Conservation (phyloP, 2,888 invertebrate species). For the Sesia apiformis region DNA sequence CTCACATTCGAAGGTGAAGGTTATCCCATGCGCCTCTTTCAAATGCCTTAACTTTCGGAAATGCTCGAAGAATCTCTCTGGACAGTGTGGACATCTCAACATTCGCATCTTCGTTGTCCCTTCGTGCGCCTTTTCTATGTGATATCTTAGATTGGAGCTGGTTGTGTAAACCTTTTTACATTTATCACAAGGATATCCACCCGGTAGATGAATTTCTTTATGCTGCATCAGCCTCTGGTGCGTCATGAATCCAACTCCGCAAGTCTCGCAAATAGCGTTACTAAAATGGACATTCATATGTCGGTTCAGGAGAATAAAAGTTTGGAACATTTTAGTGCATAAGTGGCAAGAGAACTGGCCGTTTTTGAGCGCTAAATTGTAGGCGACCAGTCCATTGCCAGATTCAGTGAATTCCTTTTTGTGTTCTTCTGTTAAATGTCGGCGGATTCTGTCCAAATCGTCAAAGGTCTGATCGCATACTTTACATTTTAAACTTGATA, state of each 20-base stretch:
- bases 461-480: constrained; percentile 25
- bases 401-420: constrained; percentile 35
- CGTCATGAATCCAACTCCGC: constrained; percentile 50
- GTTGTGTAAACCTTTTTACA: constrained; percentile 66
- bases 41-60: constrained; percentile 51
- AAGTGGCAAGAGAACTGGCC: constrained; percentile 44
- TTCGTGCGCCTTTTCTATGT: constrained; percentile 43
- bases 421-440: constrained; percentile 35
- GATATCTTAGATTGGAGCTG: constrained; percentile 46
- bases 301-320: constrained; percentile 46
- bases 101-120: constrained; percentile 37
- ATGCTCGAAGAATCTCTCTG: constrained; percentile 47
- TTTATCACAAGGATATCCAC: constrained; percentile 37
- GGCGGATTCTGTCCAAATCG: constrained; percentile 30
- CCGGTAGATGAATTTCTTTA: constrained; percentile 45
- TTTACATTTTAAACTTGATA: constrained; percentile 42
- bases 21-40: constrained; percentile 44
- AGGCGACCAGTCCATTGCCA: constrained; percentile 41
- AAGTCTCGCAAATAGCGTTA: constrained; percentile 51
- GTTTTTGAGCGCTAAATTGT: constrained; percentile 33
- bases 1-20: constrained; percentile 45
- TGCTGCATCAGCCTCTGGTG: constrained; percentile 46
- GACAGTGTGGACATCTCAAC: constrained; percentile 44
- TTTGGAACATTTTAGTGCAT: constrained; percentile 43
- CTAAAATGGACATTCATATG: constrained; percentile 60